Evolutionary conservation across 2,797 vertebrate genomes (phyloP).

Genomic region (Coregonus suidteri): DNA sequence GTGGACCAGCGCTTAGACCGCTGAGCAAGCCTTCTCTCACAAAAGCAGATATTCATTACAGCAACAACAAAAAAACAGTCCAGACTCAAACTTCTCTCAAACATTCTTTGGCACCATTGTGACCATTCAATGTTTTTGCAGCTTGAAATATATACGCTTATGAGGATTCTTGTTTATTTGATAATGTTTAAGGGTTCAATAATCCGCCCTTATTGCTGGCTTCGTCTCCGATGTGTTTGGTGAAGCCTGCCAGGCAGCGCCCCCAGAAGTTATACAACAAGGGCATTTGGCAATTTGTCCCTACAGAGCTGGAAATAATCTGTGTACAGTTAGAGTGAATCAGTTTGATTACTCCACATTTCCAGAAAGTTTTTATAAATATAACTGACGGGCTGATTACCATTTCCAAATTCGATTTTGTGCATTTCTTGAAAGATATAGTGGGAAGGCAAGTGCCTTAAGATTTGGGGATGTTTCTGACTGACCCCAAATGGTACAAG

Average conservation of each 20-base stretch:
- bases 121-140: constrained; percentile 11
- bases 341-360: too few species aligned
- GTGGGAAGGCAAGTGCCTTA: too few species aligned
- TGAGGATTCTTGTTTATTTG: constrained; percentile 14
- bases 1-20: background rate
- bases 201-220: constrained; percentile 12
- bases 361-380: background rate
- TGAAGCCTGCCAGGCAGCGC: background rate
- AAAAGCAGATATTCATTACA: constrained; percentile 10
- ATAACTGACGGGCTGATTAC: background rate
- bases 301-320: too few species aligned
- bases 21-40: background rate
- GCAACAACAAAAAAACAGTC: background rate
- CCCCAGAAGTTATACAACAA: too few species aligned
- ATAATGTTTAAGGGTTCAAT: constrained; percentile 22
- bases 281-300: too few species aligned
- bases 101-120: constrained; percentile 12
- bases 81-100: background rate
- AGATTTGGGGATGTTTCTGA: too few species aligned
- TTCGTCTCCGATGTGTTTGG: background rate
- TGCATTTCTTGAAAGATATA: background rate
- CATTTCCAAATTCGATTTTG: background rate
- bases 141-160: background rate
- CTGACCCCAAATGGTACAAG: too few species aligned
- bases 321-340: too few species aligned